A percentile compares a stretch with the other conserved stretches of the same genome.
Evolutionary conservation across 2,113 vertebrate genomes (phyloP).

Genomic region (Phylloscopus whistleri): DNA sequence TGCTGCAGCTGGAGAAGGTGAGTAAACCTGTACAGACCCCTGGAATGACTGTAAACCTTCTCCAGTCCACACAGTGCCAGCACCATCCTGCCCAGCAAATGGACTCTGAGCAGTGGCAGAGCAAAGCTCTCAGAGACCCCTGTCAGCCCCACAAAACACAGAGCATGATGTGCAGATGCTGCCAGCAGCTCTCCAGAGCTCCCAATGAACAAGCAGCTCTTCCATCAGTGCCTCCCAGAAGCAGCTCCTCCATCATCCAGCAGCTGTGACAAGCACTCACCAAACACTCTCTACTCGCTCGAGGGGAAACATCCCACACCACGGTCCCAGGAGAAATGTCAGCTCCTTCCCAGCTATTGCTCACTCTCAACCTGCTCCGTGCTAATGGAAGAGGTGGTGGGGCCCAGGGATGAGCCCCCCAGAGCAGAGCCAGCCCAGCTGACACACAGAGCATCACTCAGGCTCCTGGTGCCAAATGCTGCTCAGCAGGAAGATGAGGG

Average conservation of each 20-base stretch:
- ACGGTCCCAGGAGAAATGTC: not conserved
- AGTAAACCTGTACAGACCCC: not conserved
- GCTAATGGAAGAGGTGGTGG: not conserved
- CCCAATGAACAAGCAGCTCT: not conserved
- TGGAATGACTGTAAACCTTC: not conserved
- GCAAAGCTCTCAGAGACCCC: not conserved
- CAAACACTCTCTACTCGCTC: fast-evolving
- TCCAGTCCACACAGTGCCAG: not conserved
- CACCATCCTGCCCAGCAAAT: not conserved
- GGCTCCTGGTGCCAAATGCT: not conserved
- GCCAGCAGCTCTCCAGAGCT: not conserved
- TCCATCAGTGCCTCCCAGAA: not conserved
- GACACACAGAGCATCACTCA: not conserved
- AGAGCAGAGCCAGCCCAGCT: not conserved
- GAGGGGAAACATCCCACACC: not conserved
- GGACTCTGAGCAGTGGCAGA: not conserved
- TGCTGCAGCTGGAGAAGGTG: not conserved
- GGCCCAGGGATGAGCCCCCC: not conserved
- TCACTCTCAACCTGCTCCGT: not conserved
- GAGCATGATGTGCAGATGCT: not conserved
- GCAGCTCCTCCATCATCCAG: not conserved
- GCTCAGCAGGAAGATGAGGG: not conserved
- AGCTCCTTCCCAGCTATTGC: not conserved
- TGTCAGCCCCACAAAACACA: not conserved
- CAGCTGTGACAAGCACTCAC: not conserved